phyloP scores from a whole-genome alignment of 2,888 invertebrate species.

The Arrhopalites spinosus region DNA sequence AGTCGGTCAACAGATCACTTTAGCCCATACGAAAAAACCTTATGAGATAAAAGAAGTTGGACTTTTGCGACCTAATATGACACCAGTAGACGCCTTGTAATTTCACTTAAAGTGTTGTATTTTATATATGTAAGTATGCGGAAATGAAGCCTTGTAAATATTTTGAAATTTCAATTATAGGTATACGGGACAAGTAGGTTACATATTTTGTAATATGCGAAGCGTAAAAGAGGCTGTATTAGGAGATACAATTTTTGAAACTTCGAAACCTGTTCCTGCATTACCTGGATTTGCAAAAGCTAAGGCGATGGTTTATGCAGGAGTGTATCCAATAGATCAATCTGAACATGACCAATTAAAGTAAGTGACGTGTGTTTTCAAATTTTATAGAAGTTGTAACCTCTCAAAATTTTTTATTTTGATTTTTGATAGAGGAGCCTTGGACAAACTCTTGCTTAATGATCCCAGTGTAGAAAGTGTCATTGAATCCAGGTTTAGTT shows the following conservation, averaged over 20 bases:
- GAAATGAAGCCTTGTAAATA: background rate
- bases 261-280: slow-evolving; percentile 62
- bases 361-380: too few relatives aligned
- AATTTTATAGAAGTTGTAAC: too few relatives aligned
- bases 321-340: slow-evolving; percentile 89
- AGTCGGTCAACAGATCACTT: slow-evolving; percentile 76
- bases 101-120: slow-evolving; percentile 54
- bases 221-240: slow-evolving; percentile 73
- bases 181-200: slow-evolving; percentile 90
- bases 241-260: slow-evolving; percentile 75
- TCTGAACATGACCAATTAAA: slow-evolving; percentile 73
- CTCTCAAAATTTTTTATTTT: too few relatives aligned
- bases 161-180: slow-evolving; percentile 56
- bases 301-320: slow-evolving; percentile 84
- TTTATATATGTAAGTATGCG: background rate
- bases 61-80: slow-evolving; percentile 77
- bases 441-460: slow-evolving; percentile 90
- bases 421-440: slow-evolving; percentile 68
- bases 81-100: slow-evolving; percentile 68
- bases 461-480: slow-evolving; percentile 88
- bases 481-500: slow-evolving; percentile 85
- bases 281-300: slow-evolving; percentile 65
- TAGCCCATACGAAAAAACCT: slow-evolving; percentile 70
- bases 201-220: slow-evolving; percentile 80
- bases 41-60: slow-evolving; percentile 81